phyloP scores from a whole-genome alignment of 2,888 invertebrate genomes.

The Mythimna albipuncta region DNA sequence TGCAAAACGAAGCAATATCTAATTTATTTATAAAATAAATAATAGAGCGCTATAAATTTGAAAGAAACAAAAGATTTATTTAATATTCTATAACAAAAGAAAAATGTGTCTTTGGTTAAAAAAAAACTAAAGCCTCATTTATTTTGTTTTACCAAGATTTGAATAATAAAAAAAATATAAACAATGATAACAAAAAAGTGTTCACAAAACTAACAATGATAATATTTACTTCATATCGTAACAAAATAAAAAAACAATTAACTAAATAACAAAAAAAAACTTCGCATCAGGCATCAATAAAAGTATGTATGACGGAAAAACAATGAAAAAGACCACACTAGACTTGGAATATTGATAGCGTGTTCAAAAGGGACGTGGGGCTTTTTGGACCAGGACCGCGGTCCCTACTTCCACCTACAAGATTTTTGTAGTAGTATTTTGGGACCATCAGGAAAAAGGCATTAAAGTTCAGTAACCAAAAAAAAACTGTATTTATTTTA shows the following conservation, averaged over 20 bases:
- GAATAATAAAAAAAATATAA: conserved; percentile 4
- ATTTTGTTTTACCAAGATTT: neutral
- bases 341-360: neutral
- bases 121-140: neutral
- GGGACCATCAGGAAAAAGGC: too few relatives aligned
- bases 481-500: too few relatives aligned
- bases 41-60: neutral
- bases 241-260: neutral
- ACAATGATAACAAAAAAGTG: neutral
- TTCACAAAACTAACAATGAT: conserved; percentile 4
- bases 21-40: neutral
- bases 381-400: too few relatives aligned
- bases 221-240: neutral
- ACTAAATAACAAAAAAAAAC: too few relatives aligned
- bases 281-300: neutral
- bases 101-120: neutral
- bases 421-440: too few relatives aligned
- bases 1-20: too few relatives aligned
- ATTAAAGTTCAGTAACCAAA: too few relatives aligned
- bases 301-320: neutral
- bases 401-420: too few relatives aligned
- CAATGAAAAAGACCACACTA: neutral
- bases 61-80: neutral
- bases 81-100: neutral
- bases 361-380: neutral